Base-by-base conservation (phyloP, 2,888 invertebrate species). In the Drosophila mulleri region DNA sequence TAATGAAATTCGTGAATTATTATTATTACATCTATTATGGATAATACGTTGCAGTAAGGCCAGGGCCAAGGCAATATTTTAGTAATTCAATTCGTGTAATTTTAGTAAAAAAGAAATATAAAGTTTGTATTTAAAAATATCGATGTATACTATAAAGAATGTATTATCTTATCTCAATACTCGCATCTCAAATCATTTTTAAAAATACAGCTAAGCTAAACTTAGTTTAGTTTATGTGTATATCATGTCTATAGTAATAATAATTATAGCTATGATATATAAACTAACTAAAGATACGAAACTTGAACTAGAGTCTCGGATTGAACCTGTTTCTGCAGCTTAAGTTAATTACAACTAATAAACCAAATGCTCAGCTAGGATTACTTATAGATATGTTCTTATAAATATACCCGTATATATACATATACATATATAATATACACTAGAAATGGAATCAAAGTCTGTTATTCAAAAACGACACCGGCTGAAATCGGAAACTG, bases 401-500 rank as follows among this genome's bases (percentile, higher is more conserved):
- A 12, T 18, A 29, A 11, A 41, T 26, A 18, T 11, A 35, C 5
- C 29, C 16, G 4, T 35, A 14, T 52, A 35, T 14, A 20, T 32
- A 2, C 32, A 2, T 32, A 32, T 18, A 8, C 35, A 20, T 35
- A 7, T 26, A 26, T 26, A 26, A 26, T 7, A 26, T 26, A 7
- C 7, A 26, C n/a, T 39, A 18, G 39, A 39, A 41, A 26, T n/a
- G 3, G 5, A 18, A n/a, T 29, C 29, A n/a, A n/a, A 18, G 53
- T 54, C 26, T 29, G 41, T 41, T 54, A 12, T 26, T 26, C 20
- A 23, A 35, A 57, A 9, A 32, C 16, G 57, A 44, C 32, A 32
- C 57, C 32, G 35, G 54, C 35, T 37, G 58, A 35, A 58, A 58
- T 47, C 23, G 35, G 47, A 58, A 47, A 35, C 47, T 16, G 29